Evolutionary conservation across 2,113 vertebrate species (phyloP).

Genomic region (cattle (Bos taurus)): ARS-UCD2.0 NC_037339.1:39072001-39072500

Average conservation of each 20-base stretch:
- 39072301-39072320: background rate
- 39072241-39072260: background rate
- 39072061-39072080: background rate
- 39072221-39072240: background rate
- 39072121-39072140: background rate
- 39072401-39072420: background rate
- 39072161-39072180: background rate
- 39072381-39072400: background rate
- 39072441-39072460: background rate
- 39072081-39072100: background rate
- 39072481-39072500: background rate
- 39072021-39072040: background rate
- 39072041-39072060: background rate
- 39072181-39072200: background rate
- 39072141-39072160: background rate
- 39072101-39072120: background rate
- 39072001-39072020: fast-evolving
- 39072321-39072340: background rate
- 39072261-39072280: background rate
- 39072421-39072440: background rate
- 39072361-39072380: background rate
- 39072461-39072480: background rate
- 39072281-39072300: background rate
- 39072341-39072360: background rate
- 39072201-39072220: background rate